A percentile compares a stretch with the other conserved stretches of the same genome.
phyloP scores from a whole-genome alignment of 2,888 invertebrate species.

The Trichopoda pennipes region DNA sequence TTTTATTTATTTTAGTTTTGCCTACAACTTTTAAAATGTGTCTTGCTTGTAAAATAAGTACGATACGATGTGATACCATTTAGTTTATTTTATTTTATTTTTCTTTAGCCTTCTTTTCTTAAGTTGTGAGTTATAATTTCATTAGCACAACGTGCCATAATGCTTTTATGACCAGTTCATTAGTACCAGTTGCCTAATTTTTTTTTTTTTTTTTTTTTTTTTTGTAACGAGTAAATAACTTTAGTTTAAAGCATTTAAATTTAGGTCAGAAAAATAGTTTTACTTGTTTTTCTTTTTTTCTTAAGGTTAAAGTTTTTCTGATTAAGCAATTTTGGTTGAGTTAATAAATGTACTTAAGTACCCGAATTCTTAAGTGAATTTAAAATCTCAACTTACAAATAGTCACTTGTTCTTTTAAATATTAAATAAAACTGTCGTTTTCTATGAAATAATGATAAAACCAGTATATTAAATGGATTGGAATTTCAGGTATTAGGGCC shows the following conservation, averaged over 20 bases:
- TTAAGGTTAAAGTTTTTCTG: too few relatives aligned
- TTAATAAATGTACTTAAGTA: too few relatives aligned
- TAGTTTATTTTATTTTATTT: neutral
- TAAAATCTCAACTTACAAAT: too few relatives aligned
- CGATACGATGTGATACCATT: neutral
- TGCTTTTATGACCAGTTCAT: constrained; percentile 72
- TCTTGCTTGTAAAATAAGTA: neutral
- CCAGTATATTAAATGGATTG: too few relatives aligned
- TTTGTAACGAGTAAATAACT: neutral
- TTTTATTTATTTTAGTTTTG: constrained; percentile 4
- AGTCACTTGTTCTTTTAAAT: too few relatives aligned
- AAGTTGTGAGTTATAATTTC: constrained; percentile 72
- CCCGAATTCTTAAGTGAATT: too few relatives aligned
- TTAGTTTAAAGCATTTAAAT: constrained; percentile 1
- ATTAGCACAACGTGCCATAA: constrained; percentile 73
- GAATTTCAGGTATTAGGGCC: too few relatives aligned
- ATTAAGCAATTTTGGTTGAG: too few relatives aligned
- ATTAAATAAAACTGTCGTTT: too few relatives aligned
- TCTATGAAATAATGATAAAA: too few relatives aligned
- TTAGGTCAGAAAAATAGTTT: constrained; percentile 11
- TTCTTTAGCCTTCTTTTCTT: constrained; percentile 22
- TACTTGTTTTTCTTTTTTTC: too few relatives aligned
- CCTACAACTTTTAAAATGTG: neutral
- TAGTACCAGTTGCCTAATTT: constrained; percentile 72
- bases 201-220: too few relatives aligned